Base-by-base conservation (phyloP, 2,888 invertebrate genomes). In the Eledona agricola region DNA sequence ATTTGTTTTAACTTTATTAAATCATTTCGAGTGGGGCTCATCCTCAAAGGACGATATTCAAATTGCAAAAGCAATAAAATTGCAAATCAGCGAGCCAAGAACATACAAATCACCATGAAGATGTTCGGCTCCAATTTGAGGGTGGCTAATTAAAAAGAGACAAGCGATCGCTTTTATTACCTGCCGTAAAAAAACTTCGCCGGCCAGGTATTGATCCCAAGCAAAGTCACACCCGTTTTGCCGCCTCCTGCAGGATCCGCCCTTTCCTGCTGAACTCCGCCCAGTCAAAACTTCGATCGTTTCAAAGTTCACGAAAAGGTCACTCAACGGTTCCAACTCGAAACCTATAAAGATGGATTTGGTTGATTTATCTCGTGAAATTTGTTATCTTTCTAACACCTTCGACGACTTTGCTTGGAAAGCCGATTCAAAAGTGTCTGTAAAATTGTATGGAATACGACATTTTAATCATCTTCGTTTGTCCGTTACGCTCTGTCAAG, bases 181-280 rank as follows among this genome's bases (percentile, higher is more conserved):
- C 34, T 34, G 25, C 32, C 45, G 34, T 42, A 42, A 43, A 51
- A 51, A 42, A 34, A 42, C 9, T 32, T 43, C 35, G 5, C 32
- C 46, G 54, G 42, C 28, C 58, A 59, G 49, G 64, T 67, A 67
- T 67, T 67, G 66, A 67, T 67, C 65, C 60, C 49, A 26, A 35
- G 49, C 32, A 51, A 62, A 59, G 63, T 55, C 63, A 61, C 60
- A 58, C 54, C 43, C 62, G 60, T 43, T 50, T 35, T 22, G 38
- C 51, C 65, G 60, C 62, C 65, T 63, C 55, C 64, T 40, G 38
- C 54, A 54, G 50, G 60, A 57, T 62, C 64, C 69, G 69, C 67
- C 67, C 56, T 52, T 49, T 57, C 49, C 47, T 53, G 53, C 53
- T 56, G 57, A 57, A 62, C 60, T 58, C 62, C 58, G 53, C 59